A percentile compares a stretch with the other conserved stretches of the same genome.
These are phyloP conservation scores for Acromyrmex heyeri DNA, from an alignment of 1,140 invertebrate species.

Conservation along the genomic window DNA sequence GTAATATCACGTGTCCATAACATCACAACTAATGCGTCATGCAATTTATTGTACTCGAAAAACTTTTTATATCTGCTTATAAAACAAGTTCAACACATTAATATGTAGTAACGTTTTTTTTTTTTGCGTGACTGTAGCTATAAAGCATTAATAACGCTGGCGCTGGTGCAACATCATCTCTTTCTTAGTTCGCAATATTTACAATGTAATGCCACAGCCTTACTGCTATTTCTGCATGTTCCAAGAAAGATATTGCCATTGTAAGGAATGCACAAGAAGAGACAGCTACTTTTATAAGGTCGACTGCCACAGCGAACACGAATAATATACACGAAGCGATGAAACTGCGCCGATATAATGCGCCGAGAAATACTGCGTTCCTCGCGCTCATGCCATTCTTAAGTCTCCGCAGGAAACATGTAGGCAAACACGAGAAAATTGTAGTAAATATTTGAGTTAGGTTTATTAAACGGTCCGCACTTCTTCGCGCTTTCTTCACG, in stretches of 20 bases:
- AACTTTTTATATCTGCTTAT: background rate
- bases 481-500: conserved; percentile 1
- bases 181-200: conserved; percentile 22
- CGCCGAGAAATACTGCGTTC: conserved; percentile 42
- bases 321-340: conserved; percentile 41
- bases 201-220: conserved; percentile 39
- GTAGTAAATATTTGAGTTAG: conserved; percentile 58
- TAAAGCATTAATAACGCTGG: conserved; percentile 18
- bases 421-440: conserved; percentile 41
- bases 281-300: conserved; percentile 57
- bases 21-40: background rate
- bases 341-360: conserved; percentile 57
- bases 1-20: background rate
- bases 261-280: conserved; percentile 52
- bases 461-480: conserved; percentile 41
- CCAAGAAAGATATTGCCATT: conserved; percentile 52
- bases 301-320: conserved; percentile 33
- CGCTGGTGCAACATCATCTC: background rate
- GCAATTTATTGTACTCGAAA: background rate
- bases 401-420: conserved; percentile 36
- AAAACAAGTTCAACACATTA: background rate
- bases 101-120: background rate
- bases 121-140: background rate
- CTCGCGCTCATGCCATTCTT: conserved; percentile 11
- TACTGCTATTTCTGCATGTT: conserved; percentile 32